Base-by-base conservation (phyloP, 1,140 invertebrate species). In the Chionoecetes opilio region DNA sequence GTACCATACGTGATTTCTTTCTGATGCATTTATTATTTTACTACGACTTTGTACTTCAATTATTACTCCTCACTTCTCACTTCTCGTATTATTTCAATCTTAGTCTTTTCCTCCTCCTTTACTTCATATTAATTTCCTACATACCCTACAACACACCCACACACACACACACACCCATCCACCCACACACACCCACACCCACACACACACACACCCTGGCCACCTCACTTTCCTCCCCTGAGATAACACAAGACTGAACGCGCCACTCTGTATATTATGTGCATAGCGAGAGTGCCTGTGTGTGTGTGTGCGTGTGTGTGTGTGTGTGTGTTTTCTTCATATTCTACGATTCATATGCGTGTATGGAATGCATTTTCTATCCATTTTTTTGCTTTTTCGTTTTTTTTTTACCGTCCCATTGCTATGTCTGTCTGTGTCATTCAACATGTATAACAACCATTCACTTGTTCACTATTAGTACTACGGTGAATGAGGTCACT, bases 251-350 rank as follows among this genome's bases (percentile, higher is more conserved):
- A 75, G 63, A 75, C 11, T 21, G 63, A 26, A 75, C n/a, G 21
- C n/a, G 63, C 63, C 63, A 75, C n/a, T n/a, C 63, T 75, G 63
- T 75, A 75, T 75, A 75, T 75, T 75, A n/a, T 75, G 63, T 75
- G 63, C 21, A 75, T 75, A 75, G 63, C 63, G n/a, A 75, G 63
- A 17, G n/a, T 75, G n/a, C 21, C 63, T 75, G 46, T 53, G 46
- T 53, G 46, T 53, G 46, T 53, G 46, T 53, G 46, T 53, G 46
- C 21, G 46, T 53, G 46, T 53, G 46, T 53, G 46, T 53, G 85
- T 34, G 34, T 87, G 32, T 87, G 17, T 87, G 85, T 75, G 63
- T 5, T n/a, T 75, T 5, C n/a, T 29, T 21, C n/a, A 5, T 75
- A 21, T 75, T 75, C 63, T 75, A 75, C n/a, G n/a, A n/a, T n/a